Evolutionary conservation across 2,888 invertebrate genomes (phyloP), one percentile per base, ranked within the genome.

Genomic region (Julus scandinavius): DNA sequence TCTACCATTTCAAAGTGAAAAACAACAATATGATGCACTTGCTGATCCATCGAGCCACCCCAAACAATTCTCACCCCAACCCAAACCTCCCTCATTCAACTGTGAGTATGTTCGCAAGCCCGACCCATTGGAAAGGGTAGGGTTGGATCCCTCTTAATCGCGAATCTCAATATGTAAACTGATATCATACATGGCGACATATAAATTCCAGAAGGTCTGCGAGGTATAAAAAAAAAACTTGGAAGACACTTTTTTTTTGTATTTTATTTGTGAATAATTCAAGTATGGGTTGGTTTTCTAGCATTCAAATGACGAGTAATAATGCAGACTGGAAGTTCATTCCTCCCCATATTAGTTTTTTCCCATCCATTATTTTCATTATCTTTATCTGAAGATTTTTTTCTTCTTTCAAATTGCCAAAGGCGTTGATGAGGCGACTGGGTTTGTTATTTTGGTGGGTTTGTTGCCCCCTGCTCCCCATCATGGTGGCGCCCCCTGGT

Each of bases 381-480:
- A 72, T 72, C 72, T 72, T 80, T 54, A 54, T 54, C 45, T 54
- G 54, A 3, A 54, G 38, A 80, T 80, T 38, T 80, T 80, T 38
- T 38, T 20, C 7, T 9, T 72, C 72, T 72, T 38, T 80, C 0
- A 38, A 80, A 80, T 80, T 80, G 80, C 80, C 80, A 40, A 80
- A 80, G 80, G 80, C 80, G 80, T 80, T 80, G 80, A 80, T 80
- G 80, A 80, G 80, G 80, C 80, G 80, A 80, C 80, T 40, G 80
- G 38, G 29, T 80, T 80, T 80, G 80, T 80, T 80, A 80, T 80
- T 80, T 80, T 80, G 80, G 80, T 80, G 80, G 80, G 80, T 80
- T 80, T 80, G 80, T 80, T 80, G 80, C 80, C 38, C 80, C 80
- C 80, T 80, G 38, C 38, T 80, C 80, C 80, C 38, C 80, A 80